Evolutionary conservation across 2,888 invertebrate species (phyloP).

Genomic region (Protonemura montana): DNA sequence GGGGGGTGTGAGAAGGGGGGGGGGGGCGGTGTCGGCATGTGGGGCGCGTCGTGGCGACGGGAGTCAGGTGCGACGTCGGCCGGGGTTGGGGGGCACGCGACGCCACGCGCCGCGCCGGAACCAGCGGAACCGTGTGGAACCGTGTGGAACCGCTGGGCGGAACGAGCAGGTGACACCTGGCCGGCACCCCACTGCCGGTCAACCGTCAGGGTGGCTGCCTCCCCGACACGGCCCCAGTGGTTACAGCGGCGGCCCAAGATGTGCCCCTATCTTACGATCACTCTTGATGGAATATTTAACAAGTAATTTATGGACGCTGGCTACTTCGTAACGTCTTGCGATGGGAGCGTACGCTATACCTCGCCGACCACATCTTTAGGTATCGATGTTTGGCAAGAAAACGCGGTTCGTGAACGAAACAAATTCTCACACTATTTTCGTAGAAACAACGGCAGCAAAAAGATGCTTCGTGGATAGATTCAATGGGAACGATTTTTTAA

Average conservation of each 20-base stretch:
- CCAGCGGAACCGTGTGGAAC: not conserved
- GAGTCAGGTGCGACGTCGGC: not conserved
- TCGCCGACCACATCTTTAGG: not conserved
- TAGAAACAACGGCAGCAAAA: not conserved
- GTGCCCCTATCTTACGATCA: not conserved
- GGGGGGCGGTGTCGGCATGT: not conserved
- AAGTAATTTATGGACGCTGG: constrained; percentile 7
- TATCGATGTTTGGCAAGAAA: not conserved
- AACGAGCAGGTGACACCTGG: constrained; percentile 24
- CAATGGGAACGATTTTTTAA: not conserved
- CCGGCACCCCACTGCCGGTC: not conserved
- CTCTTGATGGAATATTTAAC: not conserved
- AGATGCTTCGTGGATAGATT: not conserved
- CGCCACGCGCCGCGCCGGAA: constrained; percentile 8
- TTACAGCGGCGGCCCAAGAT: not conserved
- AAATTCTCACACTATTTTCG: not conserved
- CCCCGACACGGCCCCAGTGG: not conserved
- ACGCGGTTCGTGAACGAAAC: not conserved
- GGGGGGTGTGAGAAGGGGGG: not conserved
- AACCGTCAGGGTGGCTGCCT: constrained; percentile 3
- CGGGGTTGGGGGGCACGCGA: not conserved
- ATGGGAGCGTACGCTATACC: no score
- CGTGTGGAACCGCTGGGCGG: not conserved
- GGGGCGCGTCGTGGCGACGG: not conserved
- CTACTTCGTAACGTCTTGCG: not conserved